phyloP scores from a whole-genome alignment of 1,140 invertebrate species.

The Cyclargus thomasi region DNA sequence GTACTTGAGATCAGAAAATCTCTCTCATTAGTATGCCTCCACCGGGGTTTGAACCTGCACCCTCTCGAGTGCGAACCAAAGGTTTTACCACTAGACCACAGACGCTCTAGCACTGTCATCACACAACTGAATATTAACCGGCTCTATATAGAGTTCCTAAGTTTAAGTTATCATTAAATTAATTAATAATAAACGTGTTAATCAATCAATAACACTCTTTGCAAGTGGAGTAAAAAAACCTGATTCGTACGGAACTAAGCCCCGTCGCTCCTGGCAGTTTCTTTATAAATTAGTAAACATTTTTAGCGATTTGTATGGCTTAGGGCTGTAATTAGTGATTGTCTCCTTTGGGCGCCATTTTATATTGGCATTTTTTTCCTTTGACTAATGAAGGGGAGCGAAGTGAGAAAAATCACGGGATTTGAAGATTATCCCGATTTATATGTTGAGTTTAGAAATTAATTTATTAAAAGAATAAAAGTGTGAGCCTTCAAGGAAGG shows the following conservation, averaged over 20 bases:
- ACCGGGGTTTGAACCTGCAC: too few species aligned
- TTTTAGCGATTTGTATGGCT: slow-evolving; percentile 69
- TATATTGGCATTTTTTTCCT: slow-evolving; percentile 53
- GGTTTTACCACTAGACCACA: too few species aligned
- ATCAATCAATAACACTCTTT: too few species aligned
- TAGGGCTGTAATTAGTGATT: slow-evolving; percentile 68
- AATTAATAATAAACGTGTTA: too few species aligned
- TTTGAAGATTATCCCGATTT: slow-evolving; percentile 25
- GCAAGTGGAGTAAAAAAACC: too few species aligned
- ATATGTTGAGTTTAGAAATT: slow-evolving; percentile 17
- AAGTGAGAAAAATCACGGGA: slow-evolving; percentile 39
- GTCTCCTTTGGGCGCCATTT: slow-evolving; percentile 40
- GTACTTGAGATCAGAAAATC: too few species aligned
- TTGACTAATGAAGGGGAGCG: slow-evolving; percentile 51
- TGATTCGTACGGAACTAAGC: slow-evolving; percentile 24
- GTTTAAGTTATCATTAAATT: too few species aligned
- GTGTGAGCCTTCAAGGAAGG: neutral
- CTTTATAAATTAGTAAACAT: slow-evolving; percentile 69
- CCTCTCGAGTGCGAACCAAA: too few species aligned
- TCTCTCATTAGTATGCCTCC: too few species aligned
- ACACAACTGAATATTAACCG: too few species aligned
- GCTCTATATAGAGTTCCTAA: too few species aligned
- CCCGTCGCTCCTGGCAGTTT: slow-evolving; percentile 26
- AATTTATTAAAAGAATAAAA: slow-evolving; percentile 4
- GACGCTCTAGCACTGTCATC: too few species aligned